Percentiles rank a stretch among this genome's conserved stretches.
Evolutionary conservation across 2,888 invertebrate species (phyloP).

Genomic region (Drosophila mettleri): DNA sequence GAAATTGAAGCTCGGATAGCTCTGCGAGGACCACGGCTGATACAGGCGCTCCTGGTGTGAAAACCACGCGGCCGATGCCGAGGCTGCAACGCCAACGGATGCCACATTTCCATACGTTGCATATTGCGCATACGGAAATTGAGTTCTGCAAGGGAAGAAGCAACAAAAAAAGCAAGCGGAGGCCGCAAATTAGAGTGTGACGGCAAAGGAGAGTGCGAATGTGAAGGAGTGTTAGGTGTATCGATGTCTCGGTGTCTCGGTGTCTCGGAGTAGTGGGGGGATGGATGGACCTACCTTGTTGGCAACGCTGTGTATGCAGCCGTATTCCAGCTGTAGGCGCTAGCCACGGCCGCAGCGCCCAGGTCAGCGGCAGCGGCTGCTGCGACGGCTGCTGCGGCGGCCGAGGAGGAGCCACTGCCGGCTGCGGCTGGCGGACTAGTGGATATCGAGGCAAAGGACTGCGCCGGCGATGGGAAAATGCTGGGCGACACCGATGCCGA

Average conservation of each 20-base stretch:
- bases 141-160: conserved; percentile 72
- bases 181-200: conserved; percentile 26
- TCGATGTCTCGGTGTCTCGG: neutral
- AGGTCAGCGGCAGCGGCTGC: conserved; percentile 71
- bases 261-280: neutral
- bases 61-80: conserved; percentile 84
- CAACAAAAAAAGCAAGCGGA: conserved; percentile 9
- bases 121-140: conserved; percentile 84
- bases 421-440: conserved; percentile 75
- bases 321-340: conserved; percentile 82
- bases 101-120: conserved; percentile 83
- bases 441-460: conserved; percentile 82
- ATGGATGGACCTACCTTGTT: conserved; percentile 75
- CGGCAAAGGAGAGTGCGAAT: neutral
- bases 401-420: conserved; percentile 47
- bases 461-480: conserved; percentile 83
- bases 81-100: conserved; percentile 80
- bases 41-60: conserved; percentile 83
- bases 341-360: conserved; percentile 78
- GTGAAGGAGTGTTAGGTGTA: neutral
- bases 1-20: conserved; percentile 83
- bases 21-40: conserved; percentile 83
- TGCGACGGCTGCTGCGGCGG: conserved; percentile 71
- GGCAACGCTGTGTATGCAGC: conserved; percentile 77
- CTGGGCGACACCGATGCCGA: conserved; percentile 84